Evolutionary conservation across 2,113 vertebrate genomes (phyloP).

Genomic region (Todiramphus saurophagus): DNA sequence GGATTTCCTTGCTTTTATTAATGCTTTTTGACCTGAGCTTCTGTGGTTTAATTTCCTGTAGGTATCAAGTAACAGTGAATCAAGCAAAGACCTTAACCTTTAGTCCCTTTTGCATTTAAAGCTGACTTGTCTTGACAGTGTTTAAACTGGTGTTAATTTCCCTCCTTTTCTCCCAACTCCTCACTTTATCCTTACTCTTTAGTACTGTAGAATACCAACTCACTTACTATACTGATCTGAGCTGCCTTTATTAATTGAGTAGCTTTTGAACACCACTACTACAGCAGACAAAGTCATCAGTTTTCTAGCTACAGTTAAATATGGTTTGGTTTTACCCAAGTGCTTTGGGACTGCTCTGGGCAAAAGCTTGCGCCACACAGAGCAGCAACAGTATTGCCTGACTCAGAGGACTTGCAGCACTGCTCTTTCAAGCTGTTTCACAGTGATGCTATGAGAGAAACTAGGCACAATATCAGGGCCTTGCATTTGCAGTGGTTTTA

Average conservation of each 20-base stretch:
- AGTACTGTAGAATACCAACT: background rate
- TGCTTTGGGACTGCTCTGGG: background rate
- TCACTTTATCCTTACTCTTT: background rate
- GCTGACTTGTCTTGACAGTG: constrained; percentile 42
- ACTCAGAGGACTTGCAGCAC: background rate
- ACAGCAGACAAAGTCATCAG: background rate
- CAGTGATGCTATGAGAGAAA: background rate
- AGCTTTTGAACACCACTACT: background rate
- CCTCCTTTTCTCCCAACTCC: background rate
- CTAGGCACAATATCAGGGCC: background rate
- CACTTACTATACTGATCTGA: background rate
- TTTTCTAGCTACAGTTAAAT: background rate
- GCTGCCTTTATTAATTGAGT: background rate
- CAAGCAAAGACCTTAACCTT: constrained; percentile 61
- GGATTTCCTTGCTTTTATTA: constrained; percentile 61
- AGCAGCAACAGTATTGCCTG: background rate
- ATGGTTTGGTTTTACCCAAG: background rate
- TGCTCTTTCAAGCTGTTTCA: background rate
- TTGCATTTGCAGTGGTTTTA: background rate
- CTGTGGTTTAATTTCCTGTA: constrained; percentile 77
- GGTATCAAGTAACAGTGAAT: constrained; percentile 73
- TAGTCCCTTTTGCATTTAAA: constrained; percentile 60
- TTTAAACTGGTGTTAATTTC: constrained; percentile 56
- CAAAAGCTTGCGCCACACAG: background rate
- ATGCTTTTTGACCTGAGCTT: constrained; percentile 49